A percentile compares a stretch with the other conserved stretches of the same genome.
Conservation (phyloP, 2,888 invertebrate species). For the Myopa testacea region DNA sequence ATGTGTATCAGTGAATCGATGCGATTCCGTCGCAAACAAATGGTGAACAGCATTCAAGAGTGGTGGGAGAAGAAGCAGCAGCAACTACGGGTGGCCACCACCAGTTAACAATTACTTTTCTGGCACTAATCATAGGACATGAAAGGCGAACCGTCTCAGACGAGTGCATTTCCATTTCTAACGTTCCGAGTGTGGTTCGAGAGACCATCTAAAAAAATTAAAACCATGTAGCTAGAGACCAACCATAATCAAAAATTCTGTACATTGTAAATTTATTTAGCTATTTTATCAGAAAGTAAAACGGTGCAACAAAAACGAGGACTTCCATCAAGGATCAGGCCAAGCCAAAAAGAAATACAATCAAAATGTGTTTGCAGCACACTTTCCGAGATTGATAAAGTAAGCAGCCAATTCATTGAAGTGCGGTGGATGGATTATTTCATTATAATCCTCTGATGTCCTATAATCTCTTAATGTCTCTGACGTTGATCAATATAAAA, state of each 20-base stretch:
- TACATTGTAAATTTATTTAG: conserved; percentile 24
- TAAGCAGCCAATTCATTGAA: background rate
- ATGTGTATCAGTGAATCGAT: conserved; percentile 68
- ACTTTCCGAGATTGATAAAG: background rate
- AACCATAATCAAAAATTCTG: conserved; percentile 20
- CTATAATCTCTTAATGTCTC: no score
- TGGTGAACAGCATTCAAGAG: conserved; percentile 67
- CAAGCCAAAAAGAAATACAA: background rate
- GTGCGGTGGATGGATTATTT: no score
- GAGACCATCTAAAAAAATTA: background rate
- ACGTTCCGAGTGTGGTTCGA: background rate
- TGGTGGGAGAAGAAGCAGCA: conserved; percentile 66
- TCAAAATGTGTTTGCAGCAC: background rate
- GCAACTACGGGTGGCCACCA: conserved; percentile 51
- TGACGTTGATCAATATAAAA: no score
- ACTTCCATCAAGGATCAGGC: background rate
- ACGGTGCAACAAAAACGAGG: background rate
- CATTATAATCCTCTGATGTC: no score
- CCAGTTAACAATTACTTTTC: conserved; percentile 63
- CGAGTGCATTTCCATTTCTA: conserved; percentile 17
- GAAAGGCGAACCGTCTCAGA: background rate
- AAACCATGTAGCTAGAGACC: conserved; percentile 17
- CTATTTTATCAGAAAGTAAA: conserved; percentile 2
- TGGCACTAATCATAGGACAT: conserved; percentile 52
- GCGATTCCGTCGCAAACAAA: conserved; percentile 66